Evolutionary conservation across 2,888 invertebrate species (phyloP), one percentile per base, ranked within the genome.

Genomic region (Andricus curvator): DNA sequence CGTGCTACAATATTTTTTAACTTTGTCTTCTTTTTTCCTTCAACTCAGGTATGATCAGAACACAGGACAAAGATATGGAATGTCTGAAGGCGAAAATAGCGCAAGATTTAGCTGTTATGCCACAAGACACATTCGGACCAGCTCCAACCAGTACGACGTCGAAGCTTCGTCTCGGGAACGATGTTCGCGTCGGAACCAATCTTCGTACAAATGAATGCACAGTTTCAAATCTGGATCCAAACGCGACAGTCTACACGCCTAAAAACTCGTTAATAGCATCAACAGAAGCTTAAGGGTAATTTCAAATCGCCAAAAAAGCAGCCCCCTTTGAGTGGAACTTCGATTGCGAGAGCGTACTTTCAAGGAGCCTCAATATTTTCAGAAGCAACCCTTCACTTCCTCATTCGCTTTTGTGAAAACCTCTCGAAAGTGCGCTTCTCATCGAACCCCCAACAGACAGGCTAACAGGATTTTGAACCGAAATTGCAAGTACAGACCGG

Each of bases 51-150:
- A 92, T 96, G 89, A 96, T 98, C 92, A 95, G 96, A 88, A 95
- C 95, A 86, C 97, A 97, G 93, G 98, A 98, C 89, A 97, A 97
- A 90, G 98, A 98, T 93, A 96, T 99, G 87, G 96, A 96, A 88
- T 97, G 98, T 92, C 94, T 99, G 87, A 98, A 98, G 93, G 95
- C 96, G 82, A 97, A 97, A 94, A 96, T 97, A 92, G 98, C 98
- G 83, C 98, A 99, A 94, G 96, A 98, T 92, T 94, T 99, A 93
- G 98, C 98, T 41, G 97, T 98, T 84, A 97, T 98, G 97, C 97
- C 97, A 77, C 94, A 95, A 85, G 96, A 96, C 90, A 93, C 94
- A 78, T 94, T 95, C 89, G 94, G 94, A 86, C 93, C 94, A 79
- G 92, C 94, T 67, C 94, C 94, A 84, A 93, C 94, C 80, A 94